Base-by-base conservation (phyloP, 2,888 invertebrate species). In the Papilio gigon region DNA sequence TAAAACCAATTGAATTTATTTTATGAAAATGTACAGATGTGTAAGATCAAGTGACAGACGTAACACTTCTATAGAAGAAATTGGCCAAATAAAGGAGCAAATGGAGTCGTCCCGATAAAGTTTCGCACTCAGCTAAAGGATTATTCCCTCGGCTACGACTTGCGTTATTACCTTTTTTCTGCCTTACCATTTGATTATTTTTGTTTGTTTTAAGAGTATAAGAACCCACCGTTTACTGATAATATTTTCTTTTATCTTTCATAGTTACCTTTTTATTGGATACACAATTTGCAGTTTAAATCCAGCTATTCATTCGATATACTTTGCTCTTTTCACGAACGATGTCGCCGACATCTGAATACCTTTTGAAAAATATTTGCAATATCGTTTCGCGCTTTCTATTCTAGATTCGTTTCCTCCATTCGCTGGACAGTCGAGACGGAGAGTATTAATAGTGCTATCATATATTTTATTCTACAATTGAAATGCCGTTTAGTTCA, bases 121-220 rank as follows among this genome's bases (percentile, higher is more conserved):
- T 66, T 60, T 60, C 47, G 17, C 66, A 27, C 22, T 60, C 33
- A 37, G 35, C 59, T 47, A 42, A 68, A 68, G 66, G 67, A 65
- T 71, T 65, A 72, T 70, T 75, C 74, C 73, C 73, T 53, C 25
- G 71, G 71, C 71, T 71, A 68, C 73, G 70, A 73, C 73, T 74
- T 67, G 65, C 71, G 69, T 75, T 72, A 70, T 74, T 75, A 72
- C 71, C 71, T 73, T 73, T 67, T 71, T 74, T 70, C 71, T 60
- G 67, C 67, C 67, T 50, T 37, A 60, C 72, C 65, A 65, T 69
- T 68, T 67, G 63, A 67, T 73, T 70, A 71, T n/a, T 65, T 58
- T 68, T 37, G 35, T 58, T 22, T 50, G 64, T 27, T 53, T 25
- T 30, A 58, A 53, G 30, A 50, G 20, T 17, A 33, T 20, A 58